phyloP scores from a whole-genome alignment of 2,113 vertebrate species.

The Oncorhynchus masou region DNA sequence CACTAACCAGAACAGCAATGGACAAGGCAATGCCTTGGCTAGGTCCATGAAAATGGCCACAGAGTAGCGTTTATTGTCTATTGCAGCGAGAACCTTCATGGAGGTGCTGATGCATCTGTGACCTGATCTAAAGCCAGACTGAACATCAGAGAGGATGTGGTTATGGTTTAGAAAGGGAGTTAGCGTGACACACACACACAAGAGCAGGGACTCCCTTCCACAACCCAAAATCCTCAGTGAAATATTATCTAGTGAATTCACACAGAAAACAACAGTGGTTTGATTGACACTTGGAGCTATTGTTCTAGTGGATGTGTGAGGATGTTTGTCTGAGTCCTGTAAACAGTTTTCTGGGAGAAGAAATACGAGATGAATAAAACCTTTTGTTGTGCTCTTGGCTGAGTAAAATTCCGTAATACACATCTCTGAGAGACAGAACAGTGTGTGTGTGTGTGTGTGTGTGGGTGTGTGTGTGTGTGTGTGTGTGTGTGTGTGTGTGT shows the following conservation, averaged over 20 bases:
- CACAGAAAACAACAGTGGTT: not conserved
- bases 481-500: constrained; percentile 11
- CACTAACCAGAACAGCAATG: too few relatives aligned
- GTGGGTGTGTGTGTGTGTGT: not conserved
- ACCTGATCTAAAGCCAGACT: too few relatives aligned
- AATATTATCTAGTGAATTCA: not conserved
- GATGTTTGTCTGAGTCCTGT: not conserved
- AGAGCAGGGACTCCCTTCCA: too few relatives aligned
- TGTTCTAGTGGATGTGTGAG: constrained; percentile 1
- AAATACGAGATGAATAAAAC: constrained; percentile 27
- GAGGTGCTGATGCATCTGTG: too few relatives aligned
- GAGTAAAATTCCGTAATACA: constrained; percentile 31
- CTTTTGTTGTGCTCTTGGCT: constrained; percentile 35
- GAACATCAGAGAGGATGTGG: too few relatives aligned
- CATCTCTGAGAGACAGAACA: constrained; percentile 46
- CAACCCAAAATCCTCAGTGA: not conserved
- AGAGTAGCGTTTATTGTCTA: too few relatives aligned
- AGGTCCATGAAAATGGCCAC: too few relatives aligned
- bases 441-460: constrained; percentile 1
- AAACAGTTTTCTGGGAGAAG: constrained; percentile 38
- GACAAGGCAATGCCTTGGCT: too few relatives aligned
- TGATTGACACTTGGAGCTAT: not conserved
- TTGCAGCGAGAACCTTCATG: too few relatives aligned
- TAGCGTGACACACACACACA: too few relatives aligned
- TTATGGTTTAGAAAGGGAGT: too few relatives aligned